phyloP scores from a whole-genome alignment of 2,888 invertebrate species.

The Perithous albicinctus region DNA sequence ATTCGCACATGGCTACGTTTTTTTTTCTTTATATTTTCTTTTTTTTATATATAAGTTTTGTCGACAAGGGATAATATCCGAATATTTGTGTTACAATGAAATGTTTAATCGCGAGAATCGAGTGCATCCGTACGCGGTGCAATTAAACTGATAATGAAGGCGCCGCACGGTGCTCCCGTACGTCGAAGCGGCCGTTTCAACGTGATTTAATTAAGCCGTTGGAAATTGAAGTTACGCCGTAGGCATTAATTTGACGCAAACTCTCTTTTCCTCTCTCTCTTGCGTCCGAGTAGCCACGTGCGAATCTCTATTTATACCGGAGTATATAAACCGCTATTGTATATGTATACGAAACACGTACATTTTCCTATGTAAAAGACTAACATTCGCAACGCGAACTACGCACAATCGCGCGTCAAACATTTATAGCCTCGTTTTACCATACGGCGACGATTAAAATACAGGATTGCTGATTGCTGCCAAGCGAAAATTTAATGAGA shows the following conservation, averaged over 20 bases:
- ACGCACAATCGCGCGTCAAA: constrained; percentile 45
- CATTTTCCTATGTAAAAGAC: constrained; percentile 22
- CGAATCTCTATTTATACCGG: constrained; percentile 46
- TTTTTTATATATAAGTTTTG: not conserved
- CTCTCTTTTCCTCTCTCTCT: not conserved
- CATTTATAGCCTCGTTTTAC: constrained; percentile 26
- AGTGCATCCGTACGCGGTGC: not conserved
- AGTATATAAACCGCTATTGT: constrained; percentile 16
- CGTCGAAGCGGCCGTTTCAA: constrained; percentile 37
- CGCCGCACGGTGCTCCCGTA: not conserved
- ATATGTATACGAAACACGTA: not conserved
- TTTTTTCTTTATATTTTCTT: not conserved
- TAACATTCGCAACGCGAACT: constrained; percentile 29
- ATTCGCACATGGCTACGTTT: constrained; percentile 57
- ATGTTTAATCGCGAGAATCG: constrained; percentile 35
- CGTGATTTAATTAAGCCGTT: constrained; percentile 59
- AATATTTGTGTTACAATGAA: constrained; percentile 13
- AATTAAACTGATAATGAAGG: constrained; percentile 50
- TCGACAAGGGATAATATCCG: not conserved
- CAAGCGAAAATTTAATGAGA: constrained; percentile 12
- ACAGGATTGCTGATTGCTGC: constrained; percentile 1
- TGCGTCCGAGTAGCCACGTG: constrained; percentile 57
- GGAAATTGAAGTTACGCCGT: constrained; percentile 57
- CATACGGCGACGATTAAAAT: constrained; percentile 32
- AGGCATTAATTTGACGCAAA: constrained; percentile 39